Base-by-base conservation (phyloP, 2,888 invertebrate genomes). In the Eulithis testata region DNA sequence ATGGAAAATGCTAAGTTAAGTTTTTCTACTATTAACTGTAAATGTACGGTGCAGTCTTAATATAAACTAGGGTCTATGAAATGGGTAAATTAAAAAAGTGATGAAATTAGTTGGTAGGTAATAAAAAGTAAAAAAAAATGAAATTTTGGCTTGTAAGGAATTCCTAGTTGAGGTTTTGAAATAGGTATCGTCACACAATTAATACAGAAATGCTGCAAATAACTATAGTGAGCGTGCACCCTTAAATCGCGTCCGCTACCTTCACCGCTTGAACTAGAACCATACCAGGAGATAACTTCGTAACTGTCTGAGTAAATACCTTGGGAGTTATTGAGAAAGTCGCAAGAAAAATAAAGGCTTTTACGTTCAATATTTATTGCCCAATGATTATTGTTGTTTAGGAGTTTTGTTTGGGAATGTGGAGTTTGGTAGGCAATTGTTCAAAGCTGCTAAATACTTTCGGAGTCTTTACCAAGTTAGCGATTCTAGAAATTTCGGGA, bases 241-340 rank as follows among this genome's bases (percentile, higher is more conserved):
- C 8, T 49, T 14, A 5, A 37, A 8, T 37, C 63, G 63, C 63
- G 57, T 57, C 52, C 56, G 51, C 62, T 12, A 11, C n/a, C 5
- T 14, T 36, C 5, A 43, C 40, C 58, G 60, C 51, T 60, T 5
- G 1, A 37, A 56, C 45, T 61, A 11, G 27, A 45, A 47, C 53
- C 36, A n/a, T 45, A 51, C 56, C 58, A 11, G 6, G 44, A 53
- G 40, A 61, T 65, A 65, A 65, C 61, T 65, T 65, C 56, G 57
- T 65, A 57, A 60, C 52, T 43, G 43, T 60, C 60, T 47, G 52
- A 60, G 60, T 57, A 62, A 66, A 66, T 59, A 62, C 54, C 61
- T 50, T 47, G 58, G 40, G 51, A 62, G 54, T 59, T 62, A 58
- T 62, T 50, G 60, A 65, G 50, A 40, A 55, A 66, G 54, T 62